Evolutionary conservation across 2,888 invertebrate species (phyloP).

Genomic region (Drosophila atripex): DNA sequence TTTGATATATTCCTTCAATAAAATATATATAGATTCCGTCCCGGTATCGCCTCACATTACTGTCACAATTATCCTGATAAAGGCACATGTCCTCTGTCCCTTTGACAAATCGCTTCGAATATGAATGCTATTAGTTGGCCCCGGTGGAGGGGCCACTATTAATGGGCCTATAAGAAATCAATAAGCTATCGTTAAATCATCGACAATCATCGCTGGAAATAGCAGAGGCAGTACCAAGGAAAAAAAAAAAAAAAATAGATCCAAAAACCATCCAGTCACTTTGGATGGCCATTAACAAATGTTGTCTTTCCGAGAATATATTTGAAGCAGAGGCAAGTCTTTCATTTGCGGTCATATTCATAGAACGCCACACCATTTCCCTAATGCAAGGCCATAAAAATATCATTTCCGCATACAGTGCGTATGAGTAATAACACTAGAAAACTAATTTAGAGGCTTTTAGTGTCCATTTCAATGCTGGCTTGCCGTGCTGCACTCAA

Average conservation of each 20-base stretch:
- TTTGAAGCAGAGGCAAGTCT: slow-evolving; percentile 11
- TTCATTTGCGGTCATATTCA: slow-evolving; percentile 26
- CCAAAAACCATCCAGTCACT: slow-evolving; percentile 5
- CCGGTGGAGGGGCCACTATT: slow-evolving; percentile 18
- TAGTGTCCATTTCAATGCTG: slow-evolving; percentile 36
- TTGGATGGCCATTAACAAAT: slow-evolving; percentile 41
- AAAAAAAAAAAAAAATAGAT: neutral
- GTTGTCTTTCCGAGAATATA: slow-evolving; percentile 14
- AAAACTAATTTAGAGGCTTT: slow-evolving; percentile 46
- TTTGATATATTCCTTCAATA: slow-evolving; percentile 16
- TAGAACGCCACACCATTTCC: slow-evolving; percentile 33
- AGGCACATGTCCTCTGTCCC: slow-evolving; percentile 20
- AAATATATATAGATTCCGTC: slow-evolving; percentile 25
- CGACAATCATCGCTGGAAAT: slow-evolving; percentile 25
- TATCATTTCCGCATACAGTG: slow-evolving; percentile 15
- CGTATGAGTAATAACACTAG: slow-evolving; percentile 46
- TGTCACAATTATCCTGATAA: slow-evolving; percentile 43
- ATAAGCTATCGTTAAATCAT: slow-evolving; percentile 42
- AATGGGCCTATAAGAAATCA: slow-evolving; percentile 47
- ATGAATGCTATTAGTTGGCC: slow-evolving; percentile 34
- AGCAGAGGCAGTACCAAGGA: neutral
- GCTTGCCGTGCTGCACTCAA: slow-evolving; percentile 2
- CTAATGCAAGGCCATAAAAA: slow-evolving; percentile 48
- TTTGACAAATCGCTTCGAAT: slow-evolving; percentile 36
- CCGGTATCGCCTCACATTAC: slow-evolving; percentile 24